Evolutionary conservation across 2,113 vertebrate species (phyloP).

Genomic region (Chelonoidis abingdonii): DNA sequence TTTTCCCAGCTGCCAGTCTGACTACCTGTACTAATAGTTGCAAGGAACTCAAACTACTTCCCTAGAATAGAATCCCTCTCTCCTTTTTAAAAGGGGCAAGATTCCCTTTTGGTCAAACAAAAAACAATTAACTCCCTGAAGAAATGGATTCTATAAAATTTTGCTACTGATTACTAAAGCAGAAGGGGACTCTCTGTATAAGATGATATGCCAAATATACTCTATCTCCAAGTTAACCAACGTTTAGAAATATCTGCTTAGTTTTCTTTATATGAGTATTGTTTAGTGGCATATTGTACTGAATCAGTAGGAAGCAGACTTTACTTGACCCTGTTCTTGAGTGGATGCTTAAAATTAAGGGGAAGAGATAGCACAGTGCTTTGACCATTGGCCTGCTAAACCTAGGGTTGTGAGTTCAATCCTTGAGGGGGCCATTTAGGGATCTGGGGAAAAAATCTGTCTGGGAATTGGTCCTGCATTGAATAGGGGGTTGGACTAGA

Average conservation of each 20-base stretch:
- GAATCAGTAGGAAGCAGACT: not conserved
- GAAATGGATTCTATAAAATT: not conserved
- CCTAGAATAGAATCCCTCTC: too few relatives aligned
- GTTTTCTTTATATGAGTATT: not conserved
- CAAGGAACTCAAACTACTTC: not conserved
- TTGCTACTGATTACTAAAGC: not conserved
- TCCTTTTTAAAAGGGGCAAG: not conserved
- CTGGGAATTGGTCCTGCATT: too few relatives aligned
- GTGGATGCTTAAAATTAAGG: not conserved
- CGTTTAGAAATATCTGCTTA: not conserved
- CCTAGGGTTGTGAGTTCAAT: too few relatives aligned
- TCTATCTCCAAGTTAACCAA: not conserved
- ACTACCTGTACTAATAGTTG: not conserved
- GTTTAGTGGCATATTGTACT: not conserved
- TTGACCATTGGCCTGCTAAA: too few relatives aligned
- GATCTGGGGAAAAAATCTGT: too few relatives aligned
- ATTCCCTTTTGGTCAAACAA: not conserved
- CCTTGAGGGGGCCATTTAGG: too few relatives aligned
- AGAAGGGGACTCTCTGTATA: not conserved
- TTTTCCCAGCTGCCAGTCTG: not conserved
- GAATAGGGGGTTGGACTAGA: too few relatives aligned
- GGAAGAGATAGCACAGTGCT: too few relatives aligned
- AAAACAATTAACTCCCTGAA: not conserved
- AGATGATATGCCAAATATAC: not conserved
- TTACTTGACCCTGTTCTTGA: not conserved